Evolutionary conservation across 2,113 vertebrate genomes (phyloP).

Genomic region (Epinephelus moara): DNA sequence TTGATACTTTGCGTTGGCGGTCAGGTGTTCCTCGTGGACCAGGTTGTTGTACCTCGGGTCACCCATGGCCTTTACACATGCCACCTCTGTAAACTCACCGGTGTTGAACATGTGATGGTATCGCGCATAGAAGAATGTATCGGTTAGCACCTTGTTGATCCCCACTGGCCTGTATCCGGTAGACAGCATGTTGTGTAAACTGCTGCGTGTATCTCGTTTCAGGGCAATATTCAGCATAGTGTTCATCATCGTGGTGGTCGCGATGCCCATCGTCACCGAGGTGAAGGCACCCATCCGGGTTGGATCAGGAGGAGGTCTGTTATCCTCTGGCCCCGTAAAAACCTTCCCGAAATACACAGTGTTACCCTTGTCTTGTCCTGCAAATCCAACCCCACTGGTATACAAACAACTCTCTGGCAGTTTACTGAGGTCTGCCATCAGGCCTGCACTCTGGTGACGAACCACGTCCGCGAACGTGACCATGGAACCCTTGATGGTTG

Average conservation of each 20-base stretch:
- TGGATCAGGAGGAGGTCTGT: background rate
- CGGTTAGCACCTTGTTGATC: fast-evolving
- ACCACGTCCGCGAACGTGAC: background rate
- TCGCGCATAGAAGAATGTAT: background rate
- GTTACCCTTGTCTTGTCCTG: background rate
- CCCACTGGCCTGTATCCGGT: background rate
- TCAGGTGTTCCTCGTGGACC: background rate
- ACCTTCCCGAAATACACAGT: background rate
- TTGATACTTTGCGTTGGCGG: background rate
- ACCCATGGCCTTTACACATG: background rate
- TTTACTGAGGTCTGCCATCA: background rate
- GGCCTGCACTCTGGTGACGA: background rate
- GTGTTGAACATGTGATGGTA: background rate
- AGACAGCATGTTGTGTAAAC: background rate
- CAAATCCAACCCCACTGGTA: background rate
- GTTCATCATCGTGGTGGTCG: background rate
- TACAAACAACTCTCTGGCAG: background rate
- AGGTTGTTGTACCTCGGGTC: background rate
- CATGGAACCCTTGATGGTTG: background rate
- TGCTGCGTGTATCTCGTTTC: too few relatives aligned
- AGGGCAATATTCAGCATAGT: background rate
- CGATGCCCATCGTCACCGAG: background rate
- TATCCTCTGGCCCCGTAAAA: background rate
- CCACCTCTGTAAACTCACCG: conserved; percentile 25
- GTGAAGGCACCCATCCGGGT: background rate